These are phyloP conservation scores for Formica aserva DNA, from an alignment of 2,888 invertebrate species.

Conservation along the genomic window DNA sequence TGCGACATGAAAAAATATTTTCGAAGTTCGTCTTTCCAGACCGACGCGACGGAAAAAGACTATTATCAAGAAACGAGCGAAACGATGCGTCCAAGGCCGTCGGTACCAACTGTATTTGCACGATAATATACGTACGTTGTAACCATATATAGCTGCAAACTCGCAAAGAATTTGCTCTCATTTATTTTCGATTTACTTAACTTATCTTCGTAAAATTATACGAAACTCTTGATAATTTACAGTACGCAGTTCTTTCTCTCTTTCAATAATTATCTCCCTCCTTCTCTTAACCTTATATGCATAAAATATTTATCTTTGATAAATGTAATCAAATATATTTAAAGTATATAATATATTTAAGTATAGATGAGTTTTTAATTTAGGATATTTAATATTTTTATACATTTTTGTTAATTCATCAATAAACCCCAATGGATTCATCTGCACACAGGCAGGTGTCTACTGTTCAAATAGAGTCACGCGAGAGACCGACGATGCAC, in stretches of 20 bases:
- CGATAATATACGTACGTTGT: conserved; percentile 61
- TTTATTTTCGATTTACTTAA: conserved; percentile 11
- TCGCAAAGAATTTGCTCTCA: conserved; percentile 22
- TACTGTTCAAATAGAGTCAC: conserved; percentile 15
- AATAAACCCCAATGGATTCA: not conserved
- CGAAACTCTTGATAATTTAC: not conserved
- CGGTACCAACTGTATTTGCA: conserved; percentile 66
- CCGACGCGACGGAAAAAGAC: not conserved
- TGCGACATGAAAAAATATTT: conserved; percentile 35
- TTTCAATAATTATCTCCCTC: not conserved
- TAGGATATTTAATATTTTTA: not conserved
- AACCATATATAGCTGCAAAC: not conserved
- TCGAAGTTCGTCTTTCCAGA: not conserved
- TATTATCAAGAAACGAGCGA: conserved; percentile 14
- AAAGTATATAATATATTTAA: too few species aligned
- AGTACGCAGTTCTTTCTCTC: not conserved
- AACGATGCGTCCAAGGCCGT: conserved; percentile 60
- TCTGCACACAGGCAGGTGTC: conserved; percentile 29
- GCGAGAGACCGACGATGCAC: conserved; percentile 39
- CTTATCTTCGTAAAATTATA: not conserved
- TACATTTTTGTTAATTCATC: not conserved
- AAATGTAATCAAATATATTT: not conserved
- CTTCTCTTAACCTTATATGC: not conserved
- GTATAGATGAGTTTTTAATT: not conserved
- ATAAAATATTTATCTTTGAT: not conserved